Percentiles rank a stretch among this genome's conserved stretches.
These are phyloP conservation scores for Lithosia quadra DNA, from an alignment of 2,888 invertebrate genomes.

Conservation along the genomic window DNA sequence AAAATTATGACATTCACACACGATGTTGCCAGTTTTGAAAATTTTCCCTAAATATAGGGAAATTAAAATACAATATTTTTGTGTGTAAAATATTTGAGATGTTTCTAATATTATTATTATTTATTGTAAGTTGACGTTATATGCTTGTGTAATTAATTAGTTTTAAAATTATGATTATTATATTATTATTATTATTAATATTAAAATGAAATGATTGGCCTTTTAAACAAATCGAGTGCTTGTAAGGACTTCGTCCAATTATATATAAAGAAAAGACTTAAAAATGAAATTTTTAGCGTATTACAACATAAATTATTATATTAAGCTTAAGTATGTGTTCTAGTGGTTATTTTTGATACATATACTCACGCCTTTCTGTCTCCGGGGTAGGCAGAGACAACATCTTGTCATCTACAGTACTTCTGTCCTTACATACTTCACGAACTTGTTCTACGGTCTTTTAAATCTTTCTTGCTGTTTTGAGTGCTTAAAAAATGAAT, in stretches of 20 bases:
- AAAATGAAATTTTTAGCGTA: conserved; percentile 76
- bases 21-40: conserved; percentile 16
- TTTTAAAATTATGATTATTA: conserved; percentile 46
- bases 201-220: conserved; percentile 71
- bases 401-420: too few species aligned
- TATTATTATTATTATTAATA: conserved; percentile 36
- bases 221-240: conserved; percentile 79
- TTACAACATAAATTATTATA: conserved; percentile 53
- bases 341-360: conserved; percentile 47
- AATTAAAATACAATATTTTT: conserved; percentile 8
- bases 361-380: neutral
- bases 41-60: conserved; percentile 30
- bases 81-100: conserved; percentile 49
- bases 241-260: conserved; percentile 78
- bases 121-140: conserved; percentile 57
- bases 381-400: neutral
- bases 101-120: conserved; percentile 44
- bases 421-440: too few species aligned
- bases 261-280: conserved; percentile 79
- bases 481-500: too few species aligned
- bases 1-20: neutral
- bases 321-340: conserved; percentile 45
- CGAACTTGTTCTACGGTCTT: too few species aligned
- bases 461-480: too few species aligned
- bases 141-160: conserved; percentile 55